Percentiles rank a stretch among this genome's conserved stretches.
Evolutionary conservation across 2,888 invertebrate species (phyloP).

Genomic region (Agrotis clavis): DNA sequence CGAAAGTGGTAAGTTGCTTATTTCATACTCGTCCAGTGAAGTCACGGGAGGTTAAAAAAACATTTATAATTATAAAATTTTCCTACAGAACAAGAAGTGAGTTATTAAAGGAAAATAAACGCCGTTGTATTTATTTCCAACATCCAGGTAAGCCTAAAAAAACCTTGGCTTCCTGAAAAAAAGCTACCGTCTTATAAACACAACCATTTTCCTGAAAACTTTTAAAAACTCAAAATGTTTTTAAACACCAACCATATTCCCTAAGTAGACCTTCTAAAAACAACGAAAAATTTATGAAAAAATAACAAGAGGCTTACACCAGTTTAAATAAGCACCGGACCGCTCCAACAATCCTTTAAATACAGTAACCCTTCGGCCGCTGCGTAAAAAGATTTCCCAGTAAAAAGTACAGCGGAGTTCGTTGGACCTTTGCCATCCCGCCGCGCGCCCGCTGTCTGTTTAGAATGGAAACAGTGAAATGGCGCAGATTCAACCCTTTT

Average conservation of each 20-base stretch:
- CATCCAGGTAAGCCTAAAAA: conserved; percentile 21
- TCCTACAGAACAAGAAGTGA: neutral
- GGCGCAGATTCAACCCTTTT: conserved; percentile 75
- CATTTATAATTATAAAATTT: neutral
- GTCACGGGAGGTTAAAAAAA: neutral
- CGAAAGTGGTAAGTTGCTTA: no score
- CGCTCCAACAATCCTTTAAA: conserved; percentile 67
- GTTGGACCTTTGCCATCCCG: conserved; percentile 60
- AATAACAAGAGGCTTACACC: conserved; percentile 62
- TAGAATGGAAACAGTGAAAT: conserved; percentile 73
- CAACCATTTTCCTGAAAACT: conserved; percentile 48
- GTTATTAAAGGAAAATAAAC: no score
- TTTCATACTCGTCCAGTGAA: no score
- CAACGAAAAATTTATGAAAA: conserved; percentile 59
- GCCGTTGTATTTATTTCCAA: neutral
- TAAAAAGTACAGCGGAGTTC: conserved; percentile 62
- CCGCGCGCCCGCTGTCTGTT: conserved; percentile 65
- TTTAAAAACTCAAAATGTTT: conserved; percentile 42
- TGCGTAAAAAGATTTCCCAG: conserved; percentile 52
- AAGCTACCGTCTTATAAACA: conserved; percentile 38
- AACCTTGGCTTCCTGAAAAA: conserved; percentile 13
- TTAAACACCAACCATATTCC: conserved; percentile 49
- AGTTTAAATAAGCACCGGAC: conserved; percentile 64
- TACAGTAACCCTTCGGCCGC: conserved; percentile 66
- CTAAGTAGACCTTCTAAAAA: conserved; percentile 56